Conservation (phyloP, 2,888 invertebrate species). For the Sminthurinus aureus region DNA sequence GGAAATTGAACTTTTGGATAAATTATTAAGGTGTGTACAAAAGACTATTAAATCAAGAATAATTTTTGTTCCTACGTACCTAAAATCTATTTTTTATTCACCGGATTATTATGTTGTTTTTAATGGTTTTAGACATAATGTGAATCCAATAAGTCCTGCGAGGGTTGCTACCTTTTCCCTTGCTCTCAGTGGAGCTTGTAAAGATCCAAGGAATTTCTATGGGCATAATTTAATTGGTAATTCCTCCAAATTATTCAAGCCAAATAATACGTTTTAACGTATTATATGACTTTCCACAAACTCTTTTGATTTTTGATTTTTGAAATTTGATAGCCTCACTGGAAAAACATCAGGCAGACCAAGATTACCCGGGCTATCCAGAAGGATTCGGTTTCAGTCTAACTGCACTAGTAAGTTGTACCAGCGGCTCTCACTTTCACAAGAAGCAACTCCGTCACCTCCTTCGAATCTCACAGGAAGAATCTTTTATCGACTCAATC, state of each 20-base stretch:
- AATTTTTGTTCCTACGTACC: too few relatives aligned
- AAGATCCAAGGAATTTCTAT: conserved; percentile 84
- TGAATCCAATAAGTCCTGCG: conserved; percentile 77
- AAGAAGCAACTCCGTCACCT: conserved; percentile 81
- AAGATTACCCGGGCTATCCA: conserved; percentile 62
- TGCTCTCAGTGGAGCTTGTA: conserved; percentile 80
- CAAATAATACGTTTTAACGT: not conserved
- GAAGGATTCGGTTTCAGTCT: conserved; percentile 75
- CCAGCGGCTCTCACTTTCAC: conserved; percentile 81
- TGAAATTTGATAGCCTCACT: conserved; percentile 60
- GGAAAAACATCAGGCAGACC: conserved; percentile 63
- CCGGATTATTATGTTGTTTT: too few relatives aligned
- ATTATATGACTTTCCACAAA: too few relatives aligned
- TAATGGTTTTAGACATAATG: conserved; percentile 71
- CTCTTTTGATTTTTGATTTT: not conserved
- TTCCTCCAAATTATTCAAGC: not conserved
- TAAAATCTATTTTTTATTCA: too few relatives aligned
- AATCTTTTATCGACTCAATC: conserved; percentile 46
- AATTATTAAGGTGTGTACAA: conserved; percentile 86
- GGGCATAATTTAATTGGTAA: conserved; percentile 81
- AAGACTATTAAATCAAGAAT: too few relatives aligned
- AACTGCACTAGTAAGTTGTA: conserved; percentile 81
- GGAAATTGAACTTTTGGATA: conserved; percentile 84
- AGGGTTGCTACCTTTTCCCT: conserved; percentile 80
- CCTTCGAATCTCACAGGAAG: conserved; percentile 79